These are phyloP conservation scores for Leptopilina boulardi DNA, from an alignment of 1,140 invertebrate species.

Conservation along the genomic window DNA sequence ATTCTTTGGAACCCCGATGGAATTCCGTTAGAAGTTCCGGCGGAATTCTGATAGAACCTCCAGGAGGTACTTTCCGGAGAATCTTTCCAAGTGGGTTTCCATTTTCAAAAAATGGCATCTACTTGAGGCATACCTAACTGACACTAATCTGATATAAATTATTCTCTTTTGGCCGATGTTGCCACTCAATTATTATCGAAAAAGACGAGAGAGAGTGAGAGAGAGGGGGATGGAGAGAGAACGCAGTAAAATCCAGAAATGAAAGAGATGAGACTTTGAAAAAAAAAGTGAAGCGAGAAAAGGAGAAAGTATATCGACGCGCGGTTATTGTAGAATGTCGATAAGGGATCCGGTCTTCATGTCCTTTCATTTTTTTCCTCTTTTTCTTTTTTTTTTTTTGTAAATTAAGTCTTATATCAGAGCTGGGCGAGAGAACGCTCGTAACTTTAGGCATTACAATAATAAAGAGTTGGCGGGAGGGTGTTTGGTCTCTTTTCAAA, in stretches of 20 bases:
- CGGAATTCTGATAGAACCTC: too few relatives aligned
- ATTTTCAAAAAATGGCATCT: not conserved
- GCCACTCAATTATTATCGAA: conserved; percentile 3
- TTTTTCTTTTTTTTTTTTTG: conserved; percentile 4
- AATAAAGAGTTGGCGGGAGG: conserved; percentile 71
- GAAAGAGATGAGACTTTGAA: not conserved
- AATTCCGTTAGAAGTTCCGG: too few relatives aligned
- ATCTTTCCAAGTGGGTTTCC: not conserved
- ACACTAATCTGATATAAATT: conserved; percentile 1
- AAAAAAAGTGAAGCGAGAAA: not conserved
- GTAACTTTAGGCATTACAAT: conserved; percentile 72
- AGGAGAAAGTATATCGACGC: not conserved
- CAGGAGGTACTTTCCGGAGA: too few relatives aligned
- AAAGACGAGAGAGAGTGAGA: not conserved
- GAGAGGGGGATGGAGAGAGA: not conserved
- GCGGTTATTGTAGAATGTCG: not conserved
- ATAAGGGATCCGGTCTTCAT: conserved; percentile 4
- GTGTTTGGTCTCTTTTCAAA: conserved; percentile 53
- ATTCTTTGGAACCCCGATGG: too few relatives aligned
- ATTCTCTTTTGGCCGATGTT: not conserved
- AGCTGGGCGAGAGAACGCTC: conserved; percentile 49
- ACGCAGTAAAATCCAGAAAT: too few relatives aligned
- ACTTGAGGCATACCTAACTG: not conserved
- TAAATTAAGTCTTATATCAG: conserved; percentile 43
- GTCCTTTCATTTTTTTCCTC: not conserved